Conservation (phyloP, 2,888 invertebrate species). For the Tipula confusa region DNA sequence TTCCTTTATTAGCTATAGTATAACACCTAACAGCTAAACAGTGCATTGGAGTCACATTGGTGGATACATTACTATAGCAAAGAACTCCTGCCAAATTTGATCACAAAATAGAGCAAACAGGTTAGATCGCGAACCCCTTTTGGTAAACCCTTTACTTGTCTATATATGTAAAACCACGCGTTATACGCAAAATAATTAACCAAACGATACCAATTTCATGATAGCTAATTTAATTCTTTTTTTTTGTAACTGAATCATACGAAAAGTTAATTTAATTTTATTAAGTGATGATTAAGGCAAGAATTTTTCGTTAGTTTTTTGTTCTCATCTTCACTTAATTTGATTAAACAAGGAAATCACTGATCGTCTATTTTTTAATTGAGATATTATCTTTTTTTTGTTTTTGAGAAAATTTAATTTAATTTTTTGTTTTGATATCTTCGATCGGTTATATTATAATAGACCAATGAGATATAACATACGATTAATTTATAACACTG, state of each 20-base stretch:
- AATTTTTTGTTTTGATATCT: neutral
- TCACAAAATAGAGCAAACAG: too few species aligned
- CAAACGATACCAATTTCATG: neutral
- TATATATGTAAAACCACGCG: too few species aligned
- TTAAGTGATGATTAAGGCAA: neutral
- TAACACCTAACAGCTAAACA: too few species aligned
- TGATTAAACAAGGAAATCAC: conserved; percentile 1
- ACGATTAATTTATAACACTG: neutral
- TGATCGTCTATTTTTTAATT: conserved; percentile 13
- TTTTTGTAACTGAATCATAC: neutral
- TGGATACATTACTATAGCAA: too few species aligned
- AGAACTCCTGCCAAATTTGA: too few species aligned
- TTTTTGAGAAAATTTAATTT: neutral
- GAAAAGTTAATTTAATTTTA: conserved; percentile 12
- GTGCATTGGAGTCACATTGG: too few species aligned
- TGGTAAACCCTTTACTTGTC: too few species aligned
- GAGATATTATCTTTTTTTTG: neutral
- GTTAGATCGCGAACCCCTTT: too few species aligned
- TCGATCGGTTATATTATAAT: neutral
- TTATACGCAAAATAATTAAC: neutral
- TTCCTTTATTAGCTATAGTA: too few species aligned
- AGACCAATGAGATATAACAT: neutral
- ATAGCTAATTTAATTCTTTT: neutral
- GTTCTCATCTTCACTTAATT: neutral
- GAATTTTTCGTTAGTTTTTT: neutral